Conservation (phyloP, 2,797 vertebrate genomes). For the Microhierax caerulescens region DNA sequence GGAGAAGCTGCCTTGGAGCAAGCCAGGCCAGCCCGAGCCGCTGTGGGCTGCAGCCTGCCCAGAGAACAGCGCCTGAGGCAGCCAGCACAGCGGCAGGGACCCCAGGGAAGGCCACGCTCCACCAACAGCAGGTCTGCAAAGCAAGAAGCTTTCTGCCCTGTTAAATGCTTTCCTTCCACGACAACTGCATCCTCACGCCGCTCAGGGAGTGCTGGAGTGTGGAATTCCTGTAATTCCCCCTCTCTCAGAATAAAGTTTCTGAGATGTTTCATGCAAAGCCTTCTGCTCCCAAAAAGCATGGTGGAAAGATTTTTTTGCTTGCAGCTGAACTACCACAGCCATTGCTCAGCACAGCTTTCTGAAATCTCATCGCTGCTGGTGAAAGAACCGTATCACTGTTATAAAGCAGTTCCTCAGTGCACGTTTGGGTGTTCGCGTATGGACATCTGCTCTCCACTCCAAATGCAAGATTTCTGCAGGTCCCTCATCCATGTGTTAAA, state of each 20-base stretch:
- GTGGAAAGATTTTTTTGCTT: not conserved
- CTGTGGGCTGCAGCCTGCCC: fast-evolving
- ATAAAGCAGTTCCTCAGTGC: not conserved
- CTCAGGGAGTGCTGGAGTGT: fast-evolving
- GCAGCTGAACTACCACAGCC: fast-evolving
- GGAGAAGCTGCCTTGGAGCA: not conserved
- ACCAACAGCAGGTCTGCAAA: not conserved
- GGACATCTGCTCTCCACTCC: constrained; percentile 15
- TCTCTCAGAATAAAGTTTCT: fast-evolving
- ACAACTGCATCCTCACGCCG: fast-evolving
- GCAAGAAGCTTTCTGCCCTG: not conserved
- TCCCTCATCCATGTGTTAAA: not conserved
- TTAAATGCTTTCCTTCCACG: not conserved
- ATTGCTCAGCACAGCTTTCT: not conserved
- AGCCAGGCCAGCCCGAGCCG: fast-evolving
- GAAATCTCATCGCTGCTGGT: fast-evolving
- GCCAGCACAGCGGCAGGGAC: not conserved
- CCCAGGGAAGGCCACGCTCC: too few species aligned
- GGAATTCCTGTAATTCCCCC: fast-evolving
- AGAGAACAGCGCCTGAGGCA: too few species aligned
- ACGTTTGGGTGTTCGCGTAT: fast-evolving
- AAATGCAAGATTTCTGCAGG: not conserved
- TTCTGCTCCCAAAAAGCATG: not conserved
- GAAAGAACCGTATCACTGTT: fast-evolving
- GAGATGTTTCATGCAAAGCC: not conserved